Base-by-base conservation (phyloP, 2,888 invertebrate genomes). In the Tetheella fluctuosa region DNA sequence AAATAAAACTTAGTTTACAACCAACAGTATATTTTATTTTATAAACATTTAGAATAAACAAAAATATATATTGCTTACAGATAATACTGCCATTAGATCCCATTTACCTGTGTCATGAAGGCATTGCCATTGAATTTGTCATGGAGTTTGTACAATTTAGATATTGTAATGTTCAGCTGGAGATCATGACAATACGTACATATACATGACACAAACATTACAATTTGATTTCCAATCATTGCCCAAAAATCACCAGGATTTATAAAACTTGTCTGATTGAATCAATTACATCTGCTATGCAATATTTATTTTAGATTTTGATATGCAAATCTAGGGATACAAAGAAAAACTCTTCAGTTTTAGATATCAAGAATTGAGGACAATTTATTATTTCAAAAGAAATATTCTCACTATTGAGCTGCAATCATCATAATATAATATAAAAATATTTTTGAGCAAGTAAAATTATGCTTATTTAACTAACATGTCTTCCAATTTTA, bases 21-120 rank as follows among this genome's bases (percentile, higher is more conserved):
- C 87, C 90, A 93, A 92, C 93, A 91, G 88, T 92, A 90, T 90
- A 91, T 88, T 92, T 90, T 89, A 88, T 89, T 90, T 90, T 90
- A 90, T 89, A 88, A 85, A 90, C 84, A 85, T 83, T 83, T 75
- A 83, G 71, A 65, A 81, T 85, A 87, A 91, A 90, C 86, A 88
- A 90, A 90, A 80, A 88, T 85, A 63, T 72, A 73, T 83, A 91
- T 91, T 91, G 90, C 90, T 90, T 90, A 88, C 74, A 85, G 69
- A 79, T 89, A 91, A 90, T 91, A 91, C 90, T 91, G 90, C 82
- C 75, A 80, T 81, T 77, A 78, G 76, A 84, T 80, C 80, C 69
- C 76, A 79, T 84, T 71, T 68, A 70, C 66, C 67, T 74, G 74
- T 82, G 84, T 85, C 81, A 86, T 81, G 80, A 81, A 73, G 66